Evolutionary conservation across 2,888 invertebrate genomes (phyloP).

Genomic region (Archips xylosteana): DNA sequence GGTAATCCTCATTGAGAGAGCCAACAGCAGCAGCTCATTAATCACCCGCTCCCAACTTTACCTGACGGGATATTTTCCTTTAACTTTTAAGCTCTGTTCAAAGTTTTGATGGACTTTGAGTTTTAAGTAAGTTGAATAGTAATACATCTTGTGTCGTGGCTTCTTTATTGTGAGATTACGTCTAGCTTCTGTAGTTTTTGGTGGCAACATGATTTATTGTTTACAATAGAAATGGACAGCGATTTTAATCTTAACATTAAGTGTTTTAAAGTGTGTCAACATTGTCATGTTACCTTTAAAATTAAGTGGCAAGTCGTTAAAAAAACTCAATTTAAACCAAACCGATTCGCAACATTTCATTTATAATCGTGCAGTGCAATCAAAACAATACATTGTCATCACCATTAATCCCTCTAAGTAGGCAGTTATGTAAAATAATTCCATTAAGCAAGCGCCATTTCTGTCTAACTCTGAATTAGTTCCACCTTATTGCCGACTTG

Average conservation of each 20-base stretch:
- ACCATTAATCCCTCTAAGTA: constrained; percentile 38
- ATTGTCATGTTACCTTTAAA: not conserved
- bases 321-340: constrained; percentile 1
- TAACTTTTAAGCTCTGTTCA: constrained; percentile 84
- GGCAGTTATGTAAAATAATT: constrained; percentile 47
- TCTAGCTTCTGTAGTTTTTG: constrained; percentile 29
- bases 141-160: constrained; percentile 75
- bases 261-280: not conserved
- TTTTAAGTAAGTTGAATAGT: constrained; percentile 84
- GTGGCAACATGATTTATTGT: constrained; percentile 6
- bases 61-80: constrained; percentile 84
- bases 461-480: constrained; percentile 81
- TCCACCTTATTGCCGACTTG: constrained; percentile 84
- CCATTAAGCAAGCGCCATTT: constrained; percentile 65
- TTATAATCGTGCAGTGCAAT: constrained; percentile 12
- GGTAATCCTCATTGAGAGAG: constrained; percentile 76
- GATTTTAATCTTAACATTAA: not conserved
- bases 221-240: not conserved
- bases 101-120: constrained; percentile 83
- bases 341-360: constrained; percentile 25
- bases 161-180: constrained; percentile 50
- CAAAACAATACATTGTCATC: constrained; percentile 25
- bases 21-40: constrained; percentile 44
- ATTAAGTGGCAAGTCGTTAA: constrained; percentile 5
- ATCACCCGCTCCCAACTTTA: constrained; percentile 49